Percentiles rank a stretch among this genome's conserved stretches.
phyloP scores from a whole-genome alignment of 2,888 invertebrate genomes.

The Melitaea athalia region DNA sequence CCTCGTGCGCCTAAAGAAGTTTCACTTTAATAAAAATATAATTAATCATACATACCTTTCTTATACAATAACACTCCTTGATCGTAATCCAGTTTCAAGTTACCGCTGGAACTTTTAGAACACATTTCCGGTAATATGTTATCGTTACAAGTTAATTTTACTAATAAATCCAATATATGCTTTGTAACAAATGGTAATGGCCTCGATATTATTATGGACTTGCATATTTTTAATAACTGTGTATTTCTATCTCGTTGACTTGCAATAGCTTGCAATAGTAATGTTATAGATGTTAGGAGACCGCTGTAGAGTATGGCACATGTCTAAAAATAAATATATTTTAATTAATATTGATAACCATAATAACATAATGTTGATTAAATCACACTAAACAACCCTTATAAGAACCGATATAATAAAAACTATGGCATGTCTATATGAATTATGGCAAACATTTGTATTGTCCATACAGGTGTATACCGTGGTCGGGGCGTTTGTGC shows the following conservation, averaged over 20 bases:
- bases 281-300: constrained; percentile 37
- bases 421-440: too few species aligned
- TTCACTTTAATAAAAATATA: too few species aligned
- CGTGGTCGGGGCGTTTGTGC: too few species aligned
- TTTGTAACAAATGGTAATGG: constrained; percentile 57
- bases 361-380: too few species aligned
- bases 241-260: constrained; percentile 20
- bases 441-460: too few species aligned
- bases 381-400: too few species aligned
- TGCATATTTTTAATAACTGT: constrained; percentile 47
- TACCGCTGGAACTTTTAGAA: constrained; percentile 49
- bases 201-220: constrained; percentile 53
- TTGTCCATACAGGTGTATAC: too few species aligned
- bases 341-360: background rate
- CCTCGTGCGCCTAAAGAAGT: too few species aligned
- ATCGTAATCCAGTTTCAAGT: constrained; percentile 67
- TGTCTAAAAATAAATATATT: constrained; percentile 55
- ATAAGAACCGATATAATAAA: too few species aligned
- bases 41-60: constrained; percentile 56
- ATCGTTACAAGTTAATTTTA: constrained; percentile 41
- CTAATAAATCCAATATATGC: constrained; percentile 48
- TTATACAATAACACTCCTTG: constrained; percentile 71
- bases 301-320: constrained; percentile 55
- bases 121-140: constrained; percentile 51
- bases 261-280: constrained; percentile 32